Conservation (phyloP, 2,113 vertebrate species). For the Heteronetta atricapilla region DNA sequence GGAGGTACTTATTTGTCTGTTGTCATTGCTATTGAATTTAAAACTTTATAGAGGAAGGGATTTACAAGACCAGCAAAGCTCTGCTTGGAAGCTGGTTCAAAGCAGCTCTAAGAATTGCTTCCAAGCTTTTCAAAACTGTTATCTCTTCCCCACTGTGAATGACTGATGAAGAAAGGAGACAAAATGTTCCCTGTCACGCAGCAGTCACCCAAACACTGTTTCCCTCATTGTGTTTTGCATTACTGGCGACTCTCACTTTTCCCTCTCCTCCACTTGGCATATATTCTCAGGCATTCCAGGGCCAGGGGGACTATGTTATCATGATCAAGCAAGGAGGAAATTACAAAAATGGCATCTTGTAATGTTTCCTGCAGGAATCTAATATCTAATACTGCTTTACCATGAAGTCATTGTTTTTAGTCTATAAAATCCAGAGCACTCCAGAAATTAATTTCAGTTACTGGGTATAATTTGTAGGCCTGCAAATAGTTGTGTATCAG, state of each 20-base stretch:
- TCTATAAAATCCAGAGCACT: background rate
- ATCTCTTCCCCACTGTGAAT: background rate
- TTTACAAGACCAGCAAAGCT: background rate
- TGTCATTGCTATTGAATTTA: background rate
- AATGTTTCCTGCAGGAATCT: slow-evolving; percentile 1
- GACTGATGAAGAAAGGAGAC: slow-evolving; percentile 16
- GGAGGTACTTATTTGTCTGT: background rate
- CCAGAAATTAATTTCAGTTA: slow-evolving; percentile 9
- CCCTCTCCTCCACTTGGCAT: slow-evolving; percentile 25
- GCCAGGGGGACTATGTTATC: slow-evolving; percentile 12
- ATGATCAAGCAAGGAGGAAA: background rate
- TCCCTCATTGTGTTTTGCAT: background rate
- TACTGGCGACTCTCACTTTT: background rate
- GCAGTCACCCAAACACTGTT: background rate
- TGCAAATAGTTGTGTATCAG: background rate
- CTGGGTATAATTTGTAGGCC: background rate
- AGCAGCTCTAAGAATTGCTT: background rate
- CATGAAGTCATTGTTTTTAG: background rate
- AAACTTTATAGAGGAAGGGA: background rate
- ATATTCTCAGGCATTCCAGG: background rate
- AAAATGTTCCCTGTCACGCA: background rate
- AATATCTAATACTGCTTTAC: slow-evolving; percentile 17
- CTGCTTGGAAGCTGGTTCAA: background rate
- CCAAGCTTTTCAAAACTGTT: slow-evolving; percentile 10
- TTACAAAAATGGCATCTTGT: slow-evolving; percentile 18